phyloP scores from a whole-genome alignment of 1,140 invertebrate species.

The Lysiphlebus fabarum region DNA sequence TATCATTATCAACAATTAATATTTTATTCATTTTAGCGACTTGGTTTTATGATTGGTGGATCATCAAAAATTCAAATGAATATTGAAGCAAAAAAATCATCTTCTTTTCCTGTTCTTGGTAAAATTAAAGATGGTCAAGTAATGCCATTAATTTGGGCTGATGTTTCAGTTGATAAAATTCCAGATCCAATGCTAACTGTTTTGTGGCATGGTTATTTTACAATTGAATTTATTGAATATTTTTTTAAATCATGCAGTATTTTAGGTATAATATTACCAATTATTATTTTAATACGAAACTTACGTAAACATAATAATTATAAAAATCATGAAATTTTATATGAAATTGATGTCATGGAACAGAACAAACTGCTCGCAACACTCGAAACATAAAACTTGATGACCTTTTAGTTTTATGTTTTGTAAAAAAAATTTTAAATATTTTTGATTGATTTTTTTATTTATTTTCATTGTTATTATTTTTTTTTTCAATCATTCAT shows the following conservation, averaged over 20 bases:
- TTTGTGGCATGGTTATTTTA: conserved; percentile 54
- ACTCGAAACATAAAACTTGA: too few relatives aligned
- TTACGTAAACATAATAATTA: conserved; percentile 19
- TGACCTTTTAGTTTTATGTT: too few relatives aligned
- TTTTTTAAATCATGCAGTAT: conserved; percentile 58
- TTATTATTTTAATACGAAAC: conserved; percentile 25
- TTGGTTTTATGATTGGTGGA: conserved; percentile 64
- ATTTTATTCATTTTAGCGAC: conserved; percentile 35
- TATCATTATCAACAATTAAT: neutral
- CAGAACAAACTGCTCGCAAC: conserved; percentile 23
- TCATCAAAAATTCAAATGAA: conserved; percentile 63
- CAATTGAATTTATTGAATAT: conserved; percentile 51
- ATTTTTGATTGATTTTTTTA: too few relatives aligned
- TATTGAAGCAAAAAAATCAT: conserved; percentile 47
- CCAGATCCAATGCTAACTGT: conserved; percentile 50
- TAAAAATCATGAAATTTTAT: conserved; percentile 25
- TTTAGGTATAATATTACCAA: conserved; percentile 37
- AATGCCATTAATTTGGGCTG: conserved; percentile 62
- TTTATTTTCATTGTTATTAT: too few relatives aligned
- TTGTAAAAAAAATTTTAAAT: too few relatives aligned
- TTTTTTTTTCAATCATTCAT: too few relatives aligned
- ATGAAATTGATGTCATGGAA: conserved; percentile 31
- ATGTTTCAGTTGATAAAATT: conserved; percentile 52
- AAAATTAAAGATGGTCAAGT: conserved; percentile 54
- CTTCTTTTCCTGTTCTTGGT: conserved; percentile 40